Percentiles rank a stretch among this genome's conserved stretches.
Evolutionary conservation across 2,888 invertebrate species (phyloP).

Genomic region (Agriopis leucophaearia): DNA sequence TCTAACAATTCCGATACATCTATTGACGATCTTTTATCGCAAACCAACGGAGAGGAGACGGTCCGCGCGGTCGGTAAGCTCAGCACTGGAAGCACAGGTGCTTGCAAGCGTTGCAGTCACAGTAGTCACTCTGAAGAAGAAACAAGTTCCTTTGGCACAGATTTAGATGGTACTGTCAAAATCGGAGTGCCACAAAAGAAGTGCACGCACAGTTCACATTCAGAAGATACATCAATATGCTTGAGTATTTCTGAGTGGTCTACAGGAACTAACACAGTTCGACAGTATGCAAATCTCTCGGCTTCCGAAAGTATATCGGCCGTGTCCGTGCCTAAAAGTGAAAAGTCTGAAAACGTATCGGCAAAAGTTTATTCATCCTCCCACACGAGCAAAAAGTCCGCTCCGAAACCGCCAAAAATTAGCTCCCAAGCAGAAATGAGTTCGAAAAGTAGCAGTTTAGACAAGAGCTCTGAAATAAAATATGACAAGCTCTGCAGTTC

Average conservation of each 20-base stretch:
- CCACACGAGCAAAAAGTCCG: slow-evolving; percentile 83
- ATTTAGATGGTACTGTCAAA: slow-evolving; percentile 93
- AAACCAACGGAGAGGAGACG: slow-evolving; percentile 87
- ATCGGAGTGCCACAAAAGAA: slow-evolving; percentile 92
- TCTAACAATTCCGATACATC: slow-evolving; percentile 89
- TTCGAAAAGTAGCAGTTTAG: slow-evolving; percentile 87
- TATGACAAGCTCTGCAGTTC: slow-evolving; percentile 88
- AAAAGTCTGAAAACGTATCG: slow-evolving; percentile 86
- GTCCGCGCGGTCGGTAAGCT: slow-evolving; percentile 81
- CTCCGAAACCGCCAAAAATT: slow-evolving; percentile 75
- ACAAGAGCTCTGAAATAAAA: slow-evolving; percentile 84
- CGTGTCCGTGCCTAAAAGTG: slow-evolving; percentile 87
- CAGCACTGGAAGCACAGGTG: slow-evolving; percentile 80
- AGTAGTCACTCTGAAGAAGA: slow-evolving; percentile 92
- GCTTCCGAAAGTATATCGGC: slow-evolving; percentile 89
- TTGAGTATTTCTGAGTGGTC: slow-evolving; percentile 96
- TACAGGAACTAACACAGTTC: slow-evolving; percentile 94
- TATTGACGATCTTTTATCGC: slow-evolving; percentile 87
- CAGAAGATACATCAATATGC: slow-evolving; percentile 95
- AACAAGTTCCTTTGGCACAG: slow-evolving; percentile 92
- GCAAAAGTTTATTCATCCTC: slow-evolving; percentile 87
- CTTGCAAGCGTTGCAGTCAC: slow-evolving; percentile 88
- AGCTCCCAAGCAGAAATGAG: slow-evolving; percentile 81
- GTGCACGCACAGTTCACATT: slow-evolving; percentile 93
- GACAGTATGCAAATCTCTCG: slow-evolving; percentile 92